phyloP scores from a whole-genome alignment of 2,888 invertebrate genomes.

The Chrysodeixis includens region DNA sequence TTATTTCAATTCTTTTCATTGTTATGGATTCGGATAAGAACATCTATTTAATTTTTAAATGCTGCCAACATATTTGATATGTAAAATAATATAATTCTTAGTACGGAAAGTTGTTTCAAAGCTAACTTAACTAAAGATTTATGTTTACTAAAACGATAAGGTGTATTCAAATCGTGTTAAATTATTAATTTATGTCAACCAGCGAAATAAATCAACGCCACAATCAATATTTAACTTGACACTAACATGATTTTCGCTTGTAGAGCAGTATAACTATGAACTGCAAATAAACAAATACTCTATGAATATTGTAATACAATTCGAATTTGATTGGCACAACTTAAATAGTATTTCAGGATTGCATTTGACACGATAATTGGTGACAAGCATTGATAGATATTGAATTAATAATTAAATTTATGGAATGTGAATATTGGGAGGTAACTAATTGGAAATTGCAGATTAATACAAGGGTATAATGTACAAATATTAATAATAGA shows the following conservation, averaged over 20 bases:
- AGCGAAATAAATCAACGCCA: conserved; percentile 46
- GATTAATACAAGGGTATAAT: conserved; percentile 3
- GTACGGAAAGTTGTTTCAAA: conserved; percentile 7
- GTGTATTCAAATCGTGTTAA: conserved; percentile 2
- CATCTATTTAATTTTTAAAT: no score
- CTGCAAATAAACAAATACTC: conserved; percentile 18
- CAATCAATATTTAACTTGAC: conserved; percentile 51
- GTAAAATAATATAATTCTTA: no score
- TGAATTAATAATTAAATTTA: conserved; percentile 55
- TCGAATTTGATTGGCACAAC: conserved; percentile 59
- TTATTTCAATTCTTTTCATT: no score
- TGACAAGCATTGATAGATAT: conserved; percentile 59
- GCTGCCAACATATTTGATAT: no score
- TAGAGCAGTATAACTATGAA: conserved; percentile 38
- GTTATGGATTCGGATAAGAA: no score
- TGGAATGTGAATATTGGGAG: conserved; percentile 37
- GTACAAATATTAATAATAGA: neutral
- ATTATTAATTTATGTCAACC: conserved; percentile 16
- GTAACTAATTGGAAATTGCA: conserved; percentile 27
- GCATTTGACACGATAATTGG: conserved; percentile 64
- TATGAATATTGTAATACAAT: conserved; percentile 47
- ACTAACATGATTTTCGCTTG: conserved; percentile 50
- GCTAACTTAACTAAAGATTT: conserved; percentile 10
- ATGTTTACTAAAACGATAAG: conserved; percentile 23
- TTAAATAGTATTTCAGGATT: conserved; percentile 54